A percentile compares a stretch with the other conserved stretches of the same genome.
phyloP scores from a whole-genome alignment of 2,113 vertebrate species.

The Aplodontia rufa region DNA sequence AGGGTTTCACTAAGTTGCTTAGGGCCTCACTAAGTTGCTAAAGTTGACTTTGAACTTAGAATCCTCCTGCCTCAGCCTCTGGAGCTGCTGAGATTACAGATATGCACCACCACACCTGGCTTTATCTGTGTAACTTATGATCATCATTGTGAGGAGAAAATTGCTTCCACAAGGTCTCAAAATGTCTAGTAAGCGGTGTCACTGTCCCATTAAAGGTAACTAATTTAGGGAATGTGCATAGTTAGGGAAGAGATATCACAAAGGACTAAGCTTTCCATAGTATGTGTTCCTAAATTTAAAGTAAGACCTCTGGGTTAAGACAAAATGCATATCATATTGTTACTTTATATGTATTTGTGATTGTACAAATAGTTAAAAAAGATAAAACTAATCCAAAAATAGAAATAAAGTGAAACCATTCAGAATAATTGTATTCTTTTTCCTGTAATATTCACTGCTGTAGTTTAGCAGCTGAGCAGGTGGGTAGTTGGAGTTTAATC shows the following conservation, averaged over 20 bases:
- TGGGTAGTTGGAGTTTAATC: conserved; percentile 12
- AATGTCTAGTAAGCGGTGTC: background rate
- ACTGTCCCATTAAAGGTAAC: background rate
- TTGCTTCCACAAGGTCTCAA: background rate
- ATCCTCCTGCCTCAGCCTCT: too few relatives aligned
- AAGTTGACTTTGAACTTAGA: too few relatives aligned
- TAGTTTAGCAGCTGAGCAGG: background rate
- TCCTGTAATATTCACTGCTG: background rate
- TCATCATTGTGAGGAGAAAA: background rate
- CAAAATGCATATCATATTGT: too few relatives aligned
- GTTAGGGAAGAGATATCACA: background rate
- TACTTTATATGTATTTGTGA: too few relatives aligned
- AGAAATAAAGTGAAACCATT: background rate
- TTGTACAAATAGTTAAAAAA: too few relatives aligned
- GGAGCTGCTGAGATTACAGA: too few relatives aligned
- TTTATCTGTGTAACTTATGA: background rate
- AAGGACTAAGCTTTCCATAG: background rate
- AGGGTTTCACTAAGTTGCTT: too few relatives aligned
- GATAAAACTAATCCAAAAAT: too few relatives aligned
- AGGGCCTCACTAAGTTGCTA: too few relatives aligned
- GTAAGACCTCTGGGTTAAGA: too few relatives aligned
- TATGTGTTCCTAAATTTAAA: background rate
- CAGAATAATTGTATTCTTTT: background rate
- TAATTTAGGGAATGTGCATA: background rate
- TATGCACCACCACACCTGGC: too few relatives aligned